Base-by-base conservation (phyloP, 2,797 vertebrate genomes). In the Lemur catta region DNA sequence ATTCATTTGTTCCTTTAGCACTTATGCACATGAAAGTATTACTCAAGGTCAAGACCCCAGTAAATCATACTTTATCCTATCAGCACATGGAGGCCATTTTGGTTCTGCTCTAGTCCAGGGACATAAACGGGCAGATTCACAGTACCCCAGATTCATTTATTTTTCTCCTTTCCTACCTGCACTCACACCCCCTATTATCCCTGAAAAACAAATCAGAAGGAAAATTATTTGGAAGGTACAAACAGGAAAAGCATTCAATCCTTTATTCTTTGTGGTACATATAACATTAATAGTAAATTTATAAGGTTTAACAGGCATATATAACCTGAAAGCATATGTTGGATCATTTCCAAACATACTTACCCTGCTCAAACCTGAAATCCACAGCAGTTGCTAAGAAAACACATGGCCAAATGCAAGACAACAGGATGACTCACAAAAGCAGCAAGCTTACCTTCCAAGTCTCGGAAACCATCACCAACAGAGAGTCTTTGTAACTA, bases 321-420 rank as follows among this genome's bases (percentile, higher is more conserved):
- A 69, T 9, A 84, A 91, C 52, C 84, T 78, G 24, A 85, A 93
- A 93, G 33, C 76, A 50, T 93, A 80, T 24, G 48, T 69, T 93
- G 94, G 61, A 35, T 95, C 91, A 61, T 75, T 96, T 92, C 86
- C 84, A 94, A 93, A 97, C 88, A 85, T 18, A 71, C 84, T 96
- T 93, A 97, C 92, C 97, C 94, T 97, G 93, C 52, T 94, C 96
- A 89, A 86, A 98, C 95, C 98, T 97, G 97, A 97, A 98, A 96
- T 61, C 95, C 91, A 92, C 65, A 0, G 0, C 95, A 96, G 98
- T 98, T 98, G 98, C 98, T 98, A 98, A 97, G 98, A 98, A 98
- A 98, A 98, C 97, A 98, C 2, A 4, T 7, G 84, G 94, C 97
- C 97, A 97, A 97, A 94, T 85, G 96, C 86, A 74, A 98, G 97